phyloP scores from a whole-genome alignment of 2,888 invertebrate genomes.

The Onthophagus sagittarius region DNA sequence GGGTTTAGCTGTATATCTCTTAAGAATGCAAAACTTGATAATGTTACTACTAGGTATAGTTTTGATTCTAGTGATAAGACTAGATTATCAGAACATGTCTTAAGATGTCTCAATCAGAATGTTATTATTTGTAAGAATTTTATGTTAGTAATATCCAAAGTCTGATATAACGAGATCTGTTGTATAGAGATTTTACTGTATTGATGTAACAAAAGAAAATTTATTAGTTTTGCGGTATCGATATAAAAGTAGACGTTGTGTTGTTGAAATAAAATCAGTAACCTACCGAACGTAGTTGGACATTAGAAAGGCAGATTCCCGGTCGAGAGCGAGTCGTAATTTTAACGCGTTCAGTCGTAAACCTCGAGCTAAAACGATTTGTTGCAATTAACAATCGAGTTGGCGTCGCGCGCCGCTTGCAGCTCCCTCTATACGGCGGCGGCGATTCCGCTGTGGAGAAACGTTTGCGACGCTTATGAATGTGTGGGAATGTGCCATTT shows the following conservation, averaged over 20 bases:
- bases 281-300: background rate
- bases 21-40: no score
- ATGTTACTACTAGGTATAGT: no score
- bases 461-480: background rate
- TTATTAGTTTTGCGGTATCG: background rate
- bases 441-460: background rate
- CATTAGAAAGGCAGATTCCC: constrained; percentile 8
- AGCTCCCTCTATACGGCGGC: background rate
- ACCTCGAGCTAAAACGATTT: background rate
- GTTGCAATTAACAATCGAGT: constrained; percentile 11
- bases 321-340: constrained; percentile 2
- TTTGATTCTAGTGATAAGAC: no score
- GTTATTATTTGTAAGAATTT: no score
- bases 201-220: background rate
- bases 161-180: no score
- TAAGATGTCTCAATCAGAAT: no score
- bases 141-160: no score
- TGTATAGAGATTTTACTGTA: background rate
- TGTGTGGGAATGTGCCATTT: constrained; percentile 5
- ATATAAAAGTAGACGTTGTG: background rate
- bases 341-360: constrained; percentile 12
- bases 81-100: no score
- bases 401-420: background rate
- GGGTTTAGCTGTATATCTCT: no score
- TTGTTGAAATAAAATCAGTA: background rate